These are phyloP conservation scores for Bellardia pandia DNA, from an alignment of 2,888 invertebrate genomes.

Conservation along the genomic window DNA sequence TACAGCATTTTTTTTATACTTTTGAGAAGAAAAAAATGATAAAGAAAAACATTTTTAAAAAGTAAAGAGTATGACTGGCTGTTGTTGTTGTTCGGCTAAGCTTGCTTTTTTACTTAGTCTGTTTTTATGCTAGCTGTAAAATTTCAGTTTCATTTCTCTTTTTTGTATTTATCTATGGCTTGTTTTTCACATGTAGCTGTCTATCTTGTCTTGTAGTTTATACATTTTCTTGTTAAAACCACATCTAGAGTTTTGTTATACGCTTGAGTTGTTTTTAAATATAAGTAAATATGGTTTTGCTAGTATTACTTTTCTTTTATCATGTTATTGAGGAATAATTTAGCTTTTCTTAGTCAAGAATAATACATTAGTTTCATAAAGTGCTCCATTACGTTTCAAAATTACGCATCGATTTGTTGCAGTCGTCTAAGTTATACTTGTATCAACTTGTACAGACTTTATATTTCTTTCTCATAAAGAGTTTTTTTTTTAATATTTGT, in stretches of 20 bases:
- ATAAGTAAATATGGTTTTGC: not conserved
- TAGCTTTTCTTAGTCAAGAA: not conserved
- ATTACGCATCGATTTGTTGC: constrained; percentile 54
- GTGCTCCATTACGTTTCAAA: constrained; percentile 65
- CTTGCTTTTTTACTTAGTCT: not conserved
- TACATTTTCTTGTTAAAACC: not conserved
- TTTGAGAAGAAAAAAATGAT: not conserved
- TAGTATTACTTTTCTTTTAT: not conserved
- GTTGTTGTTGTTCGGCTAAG: constrained; percentile 11
- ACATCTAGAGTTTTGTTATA: not conserved
- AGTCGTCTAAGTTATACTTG: not conserved
- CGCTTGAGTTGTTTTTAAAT: not conserved
- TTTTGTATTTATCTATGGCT: constrained; percentile 8
- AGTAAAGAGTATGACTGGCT: not conserved
- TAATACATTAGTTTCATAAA: constrained; percentile 59
- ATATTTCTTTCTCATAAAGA: no score
- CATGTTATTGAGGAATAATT: not conserved
- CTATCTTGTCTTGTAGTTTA: constrained; percentile 11
- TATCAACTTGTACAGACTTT: no score
- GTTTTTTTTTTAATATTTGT: no score
- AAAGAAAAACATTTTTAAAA: constrained; percentile 24
- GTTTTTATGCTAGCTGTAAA: not conserved
- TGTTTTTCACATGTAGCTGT: not conserved
- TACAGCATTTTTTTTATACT: not conserved
- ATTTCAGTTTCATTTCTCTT: not conserved